Base-by-base conservation (phyloP, 2,888 invertebrate species). In the Brachynemurus nebulosus region DNA sequence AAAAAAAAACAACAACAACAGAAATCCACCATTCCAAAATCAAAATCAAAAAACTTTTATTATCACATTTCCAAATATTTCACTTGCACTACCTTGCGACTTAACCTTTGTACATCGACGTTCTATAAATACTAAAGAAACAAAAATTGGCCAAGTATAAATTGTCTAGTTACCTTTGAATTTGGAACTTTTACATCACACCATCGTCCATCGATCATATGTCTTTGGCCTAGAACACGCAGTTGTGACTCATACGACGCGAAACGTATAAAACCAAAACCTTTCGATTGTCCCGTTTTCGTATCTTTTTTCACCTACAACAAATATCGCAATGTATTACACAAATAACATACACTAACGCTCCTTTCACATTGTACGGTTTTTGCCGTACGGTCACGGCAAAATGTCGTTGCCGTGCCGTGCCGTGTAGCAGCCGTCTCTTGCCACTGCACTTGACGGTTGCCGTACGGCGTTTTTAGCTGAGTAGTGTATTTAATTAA, bases 181-280 rank as follows among this genome's bases (percentile, higher is more conserved):
- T 95, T 93, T 21, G 97, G 97, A 58, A 98, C 90, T 66, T 95
- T 91, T 2, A 97, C 96, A 69, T 97, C 96, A 61, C 97, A 97
- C 90, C 93, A 93, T 52, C 98, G 74, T 0, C 95, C 95, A 66
- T 96, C 97, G 55, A 98, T 96, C 69, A 93, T 86, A 63, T 96
- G 95, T 45, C 95, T 74, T 59, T 92, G 90, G 12, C 92, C 84
- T 48, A 98, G 73, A 25, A 95, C 96, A 60, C 92, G 77, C 71
- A 91, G 81, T 66, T 98, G 98, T 30, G 92, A 86, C 54, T 96
- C 93, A 62, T 95, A 93, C 45, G 89, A 89, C 30, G 83, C 86
- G 69, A 97, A 98, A 44, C 96, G 74, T 52, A 98, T 92, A 65
- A 98, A 98, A 41, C 98, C 98, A 67, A 97, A 99, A 39, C 98